Evolutionary conservation across 2,113 vertebrate species (phyloP).

Genomic region (Protobothrops mucrosquamatus): DNA sequence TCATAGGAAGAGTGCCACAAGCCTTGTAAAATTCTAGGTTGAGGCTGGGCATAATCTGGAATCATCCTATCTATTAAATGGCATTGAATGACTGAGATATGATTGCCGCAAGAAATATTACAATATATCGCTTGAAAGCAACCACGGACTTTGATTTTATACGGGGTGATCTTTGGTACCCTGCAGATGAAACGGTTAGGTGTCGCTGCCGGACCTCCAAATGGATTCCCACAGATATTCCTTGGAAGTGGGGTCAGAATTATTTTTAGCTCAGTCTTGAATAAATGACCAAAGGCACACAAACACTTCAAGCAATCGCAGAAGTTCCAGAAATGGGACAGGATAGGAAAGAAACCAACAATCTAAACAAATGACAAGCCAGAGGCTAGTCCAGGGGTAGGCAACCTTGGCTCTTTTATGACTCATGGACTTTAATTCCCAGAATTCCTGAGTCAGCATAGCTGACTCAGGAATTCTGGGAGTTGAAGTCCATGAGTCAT

Average conservation of each 20-base stretch:
- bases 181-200: neutral
- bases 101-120: neutral
- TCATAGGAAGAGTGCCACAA: neutral
- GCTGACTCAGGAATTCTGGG: no score
- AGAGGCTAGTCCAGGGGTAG: neutral
- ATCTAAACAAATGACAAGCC: slow-evolving; percentile 1
- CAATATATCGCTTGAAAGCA: neutral
- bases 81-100: neutral
- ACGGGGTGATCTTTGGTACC: accelerated
- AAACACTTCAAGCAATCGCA: neutral
- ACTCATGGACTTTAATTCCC: no score
- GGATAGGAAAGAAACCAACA: slow-evolving; percentile 3
- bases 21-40: neutral
- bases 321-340: slow-evolving; percentile 47
- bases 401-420: no score
- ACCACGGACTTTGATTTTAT: neutral
- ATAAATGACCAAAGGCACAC: slow-evolving; percentile 64
- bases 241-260: slow-evolving; percentile 52
- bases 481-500: no score
- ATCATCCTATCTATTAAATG: neutral
- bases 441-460: no score
- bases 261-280: slow-evolving; percentile 56
- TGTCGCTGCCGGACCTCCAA: slow-evolving; percentile 46
- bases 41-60: neutral
- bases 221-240: slow-evolving; percentile 47